A percentile compares a stretch with the other conserved stretches of the same genome.
These are phyloP conservation scores for Danio aesculapii DNA, from an alignment of 2,797 vertebrate genomes.

Conservation along the genomic window DNA sequence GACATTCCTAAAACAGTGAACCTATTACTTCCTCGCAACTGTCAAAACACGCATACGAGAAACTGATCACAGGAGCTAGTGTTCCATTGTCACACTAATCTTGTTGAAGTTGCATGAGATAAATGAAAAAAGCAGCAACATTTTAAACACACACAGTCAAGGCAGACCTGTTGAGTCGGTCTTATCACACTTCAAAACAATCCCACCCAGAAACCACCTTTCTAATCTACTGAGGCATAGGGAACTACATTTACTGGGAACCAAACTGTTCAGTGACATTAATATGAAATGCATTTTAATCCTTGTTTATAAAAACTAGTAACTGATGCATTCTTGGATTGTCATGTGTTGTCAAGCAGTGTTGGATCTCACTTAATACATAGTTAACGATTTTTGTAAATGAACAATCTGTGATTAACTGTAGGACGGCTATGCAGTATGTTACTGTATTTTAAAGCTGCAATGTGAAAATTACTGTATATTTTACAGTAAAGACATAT, in stretches of 20 bases:
- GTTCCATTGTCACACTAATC: slow-evolving; percentile 7
- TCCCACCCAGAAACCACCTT: slow-evolving; percentile 35
- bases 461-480: too few species aligned
- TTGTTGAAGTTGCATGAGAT: not conserved
- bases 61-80: not conserved
- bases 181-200: slow-evolving; percentile 44
- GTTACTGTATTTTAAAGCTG: too few species aligned
- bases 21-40: slow-evolving; percentile 32
- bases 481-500: too few species aligned
- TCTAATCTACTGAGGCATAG: slow-evolving; percentile 23
- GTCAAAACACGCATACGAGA: slow-evolving; percentile 18
- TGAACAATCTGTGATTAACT: too few species aligned
- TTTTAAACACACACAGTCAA: slow-evolving; percentile 48
- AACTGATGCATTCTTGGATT: not conserved
- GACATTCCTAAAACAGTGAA: not conserved
- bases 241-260: slow-evolving; percentile 14
- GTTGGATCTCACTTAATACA: not conserved
- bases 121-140: not conserved
- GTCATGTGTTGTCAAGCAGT: not conserved
- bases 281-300: not conserved
- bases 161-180: slow-evolving; percentile 56
- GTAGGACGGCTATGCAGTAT: too few species aligned
- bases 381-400: too few species aligned
- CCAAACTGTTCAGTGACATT: not conserved
- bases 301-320: not conserved